A percentile compares a stretch with the other conserved stretches of the same genome.
These are phyloP conservation scores for Drosophila helvetica DNA, from an alignment of 2,888 invertebrate genomes.

Conservation along the genomic window DNA sequence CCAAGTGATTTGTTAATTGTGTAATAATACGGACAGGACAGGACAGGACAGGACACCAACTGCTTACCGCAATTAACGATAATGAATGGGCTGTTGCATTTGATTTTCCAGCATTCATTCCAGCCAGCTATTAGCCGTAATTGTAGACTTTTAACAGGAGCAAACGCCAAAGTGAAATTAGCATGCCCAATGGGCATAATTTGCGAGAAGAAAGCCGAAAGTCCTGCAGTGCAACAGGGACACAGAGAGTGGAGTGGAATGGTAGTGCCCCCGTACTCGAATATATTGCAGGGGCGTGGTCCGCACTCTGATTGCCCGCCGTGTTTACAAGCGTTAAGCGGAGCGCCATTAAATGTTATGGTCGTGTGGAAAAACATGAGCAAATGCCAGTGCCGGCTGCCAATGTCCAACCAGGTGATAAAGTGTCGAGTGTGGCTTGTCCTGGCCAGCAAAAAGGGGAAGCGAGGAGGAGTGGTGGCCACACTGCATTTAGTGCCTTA, in stretches of 20 bases:
- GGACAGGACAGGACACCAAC: constrained; percentile 35
- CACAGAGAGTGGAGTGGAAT: constrained; percentile 20
- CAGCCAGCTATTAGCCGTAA: constrained; percentile 69
- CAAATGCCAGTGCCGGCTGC: constrained; percentile 35
- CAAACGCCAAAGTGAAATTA: constrained; percentile 71
- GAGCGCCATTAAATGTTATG: constrained; percentile 72
- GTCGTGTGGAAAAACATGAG: constrained; percentile 53
- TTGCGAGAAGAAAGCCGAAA: constrained; percentile 51
- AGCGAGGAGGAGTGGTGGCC: neutral
- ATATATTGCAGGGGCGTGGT: constrained; percentile 38
- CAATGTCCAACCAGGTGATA: constrained; percentile 70
- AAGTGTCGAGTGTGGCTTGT: constrained; percentile 67
- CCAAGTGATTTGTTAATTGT: constrained; percentile 74
- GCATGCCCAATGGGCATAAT: constrained; percentile 73
- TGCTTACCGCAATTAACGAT: constrained; percentile 63
- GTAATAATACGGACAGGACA: constrained; percentile 41
- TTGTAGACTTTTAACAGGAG: constrained; percentile 63
- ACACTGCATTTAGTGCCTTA: constrained; percentile 4
- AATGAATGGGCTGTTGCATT: constrained; percentile 61
- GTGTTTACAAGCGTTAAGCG: constrained; percentile 78
- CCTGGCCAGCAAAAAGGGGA: neutral
- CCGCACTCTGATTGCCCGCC: constrained; percentile 56
- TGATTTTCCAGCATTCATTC: constrained; percentile 49
- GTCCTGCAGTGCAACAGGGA: constrained; percentile 11
- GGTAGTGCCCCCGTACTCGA: neutral